These are phyloP conservation scores for Heptranchias perlo DNA, from an alignment of 2,113 vertebrate genomes.

Conservation along the genomic window DNA sequence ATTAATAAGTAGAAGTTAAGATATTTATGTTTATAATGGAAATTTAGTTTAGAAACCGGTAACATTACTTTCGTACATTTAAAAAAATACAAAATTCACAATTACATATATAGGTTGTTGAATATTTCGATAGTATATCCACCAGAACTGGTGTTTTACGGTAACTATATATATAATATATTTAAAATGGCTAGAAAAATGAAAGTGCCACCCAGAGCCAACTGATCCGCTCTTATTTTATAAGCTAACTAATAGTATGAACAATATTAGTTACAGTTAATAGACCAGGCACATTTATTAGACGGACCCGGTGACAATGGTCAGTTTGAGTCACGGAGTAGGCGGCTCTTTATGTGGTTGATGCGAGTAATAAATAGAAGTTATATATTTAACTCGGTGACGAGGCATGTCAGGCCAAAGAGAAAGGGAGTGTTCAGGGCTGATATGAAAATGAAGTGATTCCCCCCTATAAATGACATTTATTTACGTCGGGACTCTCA, in stretches of 20 bases:
- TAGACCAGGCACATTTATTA: background rate
- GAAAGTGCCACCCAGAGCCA: background rate
- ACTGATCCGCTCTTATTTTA: background rate
- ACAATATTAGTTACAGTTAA: background rate
- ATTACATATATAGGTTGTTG: background rate
- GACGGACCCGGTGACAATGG: background rate
- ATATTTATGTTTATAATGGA: background rate
- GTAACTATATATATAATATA: background rate
- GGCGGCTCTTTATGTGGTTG: background rate
- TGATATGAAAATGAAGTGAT: slow-evolving; percentile 19
- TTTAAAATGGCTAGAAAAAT: background rate
- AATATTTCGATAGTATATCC: background rate
- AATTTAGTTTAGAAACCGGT: background rate
- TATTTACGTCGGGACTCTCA: background rate
- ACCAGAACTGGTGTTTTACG: background rate
- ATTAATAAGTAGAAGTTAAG: background rate
- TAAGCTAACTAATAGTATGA: background rate
- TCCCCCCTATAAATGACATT: background rate
- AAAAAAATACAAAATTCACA: background rate
- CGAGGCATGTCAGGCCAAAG: background rate
- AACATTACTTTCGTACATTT: background rate
- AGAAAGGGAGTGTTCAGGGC: background rate
- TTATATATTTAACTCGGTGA: background rate
- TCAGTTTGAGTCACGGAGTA: background rate
- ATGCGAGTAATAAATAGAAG: background rate